Conservation (phyloP, 2,113 vertebrate species). For the Semnornis frantzii region DNA sequence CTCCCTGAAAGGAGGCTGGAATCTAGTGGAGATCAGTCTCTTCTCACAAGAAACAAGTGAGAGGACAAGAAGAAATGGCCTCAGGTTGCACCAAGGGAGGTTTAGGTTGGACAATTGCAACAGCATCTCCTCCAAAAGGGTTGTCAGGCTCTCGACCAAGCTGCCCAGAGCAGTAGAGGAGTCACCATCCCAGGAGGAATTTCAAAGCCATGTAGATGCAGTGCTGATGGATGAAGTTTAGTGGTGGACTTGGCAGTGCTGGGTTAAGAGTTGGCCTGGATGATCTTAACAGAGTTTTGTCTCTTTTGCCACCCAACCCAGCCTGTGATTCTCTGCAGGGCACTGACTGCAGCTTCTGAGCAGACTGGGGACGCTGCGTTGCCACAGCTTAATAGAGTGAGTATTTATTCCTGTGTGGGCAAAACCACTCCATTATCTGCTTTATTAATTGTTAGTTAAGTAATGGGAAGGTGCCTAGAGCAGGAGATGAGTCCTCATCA, state of each 20-base stretch:
- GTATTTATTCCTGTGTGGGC: conserved; percentile 47
- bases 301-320: too few species aligned
- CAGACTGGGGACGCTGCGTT: neutral
- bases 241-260: neutral
- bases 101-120: neutral
- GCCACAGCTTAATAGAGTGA: neutral
- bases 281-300: neutral
- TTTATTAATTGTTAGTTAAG: conserved; percentile 70
- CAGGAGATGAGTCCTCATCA: conserved; percentile 35
- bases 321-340: neutral
- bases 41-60: neutral
- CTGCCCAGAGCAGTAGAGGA: neutral
- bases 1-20: too few species aligned
- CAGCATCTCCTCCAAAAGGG: neutral
- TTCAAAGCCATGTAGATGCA: neutral
- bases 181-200: neutral
- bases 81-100: neutral
- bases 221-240: neutral
- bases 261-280: neutral
- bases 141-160: neutral
- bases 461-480: conserved; percentile 63
- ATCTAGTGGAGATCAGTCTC: too few species aligned
- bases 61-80: neutral
- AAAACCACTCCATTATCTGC: conserved; percentile 56
- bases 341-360: neutral